Evolutionary conservation across 2,888 invertebrate species (phyloP), one percentile per base, ranked within the genome.

Genomic region (Acrobasis repandana): DNA sequence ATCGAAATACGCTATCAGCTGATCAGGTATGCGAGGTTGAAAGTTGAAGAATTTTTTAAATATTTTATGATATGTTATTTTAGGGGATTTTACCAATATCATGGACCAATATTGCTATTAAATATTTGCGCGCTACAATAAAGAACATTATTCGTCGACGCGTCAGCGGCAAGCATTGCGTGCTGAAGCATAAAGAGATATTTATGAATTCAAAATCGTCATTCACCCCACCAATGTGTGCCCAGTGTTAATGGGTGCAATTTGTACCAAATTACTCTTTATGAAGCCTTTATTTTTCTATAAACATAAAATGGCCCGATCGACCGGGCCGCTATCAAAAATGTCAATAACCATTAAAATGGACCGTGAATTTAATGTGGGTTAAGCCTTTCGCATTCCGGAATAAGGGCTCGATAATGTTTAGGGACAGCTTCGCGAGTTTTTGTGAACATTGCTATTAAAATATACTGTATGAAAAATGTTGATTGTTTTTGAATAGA

Each of bases 221-320:
- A 16, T 54, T 43, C 20, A 38, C 38, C 11, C 6, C 54, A 14
- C 8, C 54, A 1, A 36, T 61, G 47, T 64, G 63, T 62, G 61
- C 61, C 56, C 61, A 16, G 49, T 63, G 65, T 67, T 72, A 72
- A 71, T 67, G 65, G 64, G 54, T 51, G 52, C 63, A 63, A 71
- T 70, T 75, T 71, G 67, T 62, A 67, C 63, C 62, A 65, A 66
- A 71, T 68, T 65, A 62, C 61, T 63, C 57, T 69, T 69, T 67
- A 67, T 68, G 67, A 67, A 68, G 66, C 68, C 63, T 67, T 71
- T 63, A 68, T 67, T 65, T 69, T 64, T 66, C 65, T 67, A 65
- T 66, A 63, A 64, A 58, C 67, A 66, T 69, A 65, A 69, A 70
- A 63, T 50, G 56, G 60, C 51, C 60, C 62, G 56, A 60, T 63